Conservation (phyloP, 2,797 vertebrate genomes). For the Vultur gryphus region DNA sequence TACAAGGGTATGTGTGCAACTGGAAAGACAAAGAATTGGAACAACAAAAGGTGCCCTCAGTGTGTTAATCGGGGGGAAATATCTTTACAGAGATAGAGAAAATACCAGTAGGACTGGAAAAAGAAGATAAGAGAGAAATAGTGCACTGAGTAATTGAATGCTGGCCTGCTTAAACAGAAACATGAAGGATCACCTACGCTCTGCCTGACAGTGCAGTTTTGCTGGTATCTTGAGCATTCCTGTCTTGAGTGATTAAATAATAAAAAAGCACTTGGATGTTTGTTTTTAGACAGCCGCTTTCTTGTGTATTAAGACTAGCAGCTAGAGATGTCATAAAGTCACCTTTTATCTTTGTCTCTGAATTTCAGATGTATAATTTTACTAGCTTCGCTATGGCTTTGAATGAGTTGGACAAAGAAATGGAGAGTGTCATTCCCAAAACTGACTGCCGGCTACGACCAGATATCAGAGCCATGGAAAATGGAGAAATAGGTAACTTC, state of each 20-base stretch:
- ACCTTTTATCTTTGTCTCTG: neutral
- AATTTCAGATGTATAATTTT: conserved; percentile 93
- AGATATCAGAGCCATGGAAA: conserved; percentile 96
- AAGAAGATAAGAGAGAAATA: neutral
- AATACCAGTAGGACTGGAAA: neutral
- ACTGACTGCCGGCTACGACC: conserved; percentile 94
- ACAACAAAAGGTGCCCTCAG: neutral
- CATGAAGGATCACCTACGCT: neutral
- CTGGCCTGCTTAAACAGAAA: neutral
- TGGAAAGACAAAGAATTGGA: neutral
- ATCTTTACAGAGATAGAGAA: neutral
- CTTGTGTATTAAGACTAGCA: neutral
- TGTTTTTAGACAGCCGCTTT: neutral
- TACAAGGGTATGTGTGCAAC: neutral
- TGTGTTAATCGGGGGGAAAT: neutral
- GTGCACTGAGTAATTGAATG: neutral
- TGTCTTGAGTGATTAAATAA: neutral
- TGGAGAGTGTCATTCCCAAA: conserved; percentile 85
- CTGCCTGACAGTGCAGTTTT: neutral
- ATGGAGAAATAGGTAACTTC: conserved; percentile 90
- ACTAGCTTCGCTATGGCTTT: conserved; percentile 96
- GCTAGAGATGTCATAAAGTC: neutral
- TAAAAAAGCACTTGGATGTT: neutral
- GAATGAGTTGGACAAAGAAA: conserved; percentile 90
- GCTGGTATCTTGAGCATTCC: neutral